These are phyloP conservation scores for Allolobophora icterica DNA, from an alignment of 2,888 invertebrate species.

Conservation along the genomic window DNA sequence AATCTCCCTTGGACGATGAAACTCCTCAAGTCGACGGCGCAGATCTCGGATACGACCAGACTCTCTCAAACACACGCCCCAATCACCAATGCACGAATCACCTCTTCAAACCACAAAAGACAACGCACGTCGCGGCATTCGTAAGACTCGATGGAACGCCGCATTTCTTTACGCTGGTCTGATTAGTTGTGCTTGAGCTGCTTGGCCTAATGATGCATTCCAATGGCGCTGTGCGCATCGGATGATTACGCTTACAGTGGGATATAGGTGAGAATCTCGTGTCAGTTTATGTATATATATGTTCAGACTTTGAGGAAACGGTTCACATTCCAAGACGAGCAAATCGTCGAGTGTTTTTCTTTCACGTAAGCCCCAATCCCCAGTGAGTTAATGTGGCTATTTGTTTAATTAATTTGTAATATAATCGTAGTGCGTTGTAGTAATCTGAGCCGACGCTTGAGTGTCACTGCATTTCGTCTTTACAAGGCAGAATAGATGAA, in stretches of 20 bases:
- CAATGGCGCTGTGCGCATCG: conserved; percentile 5
- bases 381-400: neutral
- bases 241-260: neutral
- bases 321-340: neutral
- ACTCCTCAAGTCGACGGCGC: neutral
- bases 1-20: conserved; percentile 62
- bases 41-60: neutral
- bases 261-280: neutral
- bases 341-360: neutral
- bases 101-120: neutral
- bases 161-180: neutral
- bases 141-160: neutral
- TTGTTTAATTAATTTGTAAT: neutral
- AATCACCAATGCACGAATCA: neutral
- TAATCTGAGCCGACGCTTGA: neutral
- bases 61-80: neutral
- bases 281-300: neutral
- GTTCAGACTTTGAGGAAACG: neutral
- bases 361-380: no score
- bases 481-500: neutral
- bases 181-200: neutral
- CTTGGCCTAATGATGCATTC: conserved; percentile 1
- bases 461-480: neutral
- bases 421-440: neutral
- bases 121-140: neutral